Conservation (phyloP, 2,797 vertebrate species). For the Gymnothorax reevesii region DNA sequence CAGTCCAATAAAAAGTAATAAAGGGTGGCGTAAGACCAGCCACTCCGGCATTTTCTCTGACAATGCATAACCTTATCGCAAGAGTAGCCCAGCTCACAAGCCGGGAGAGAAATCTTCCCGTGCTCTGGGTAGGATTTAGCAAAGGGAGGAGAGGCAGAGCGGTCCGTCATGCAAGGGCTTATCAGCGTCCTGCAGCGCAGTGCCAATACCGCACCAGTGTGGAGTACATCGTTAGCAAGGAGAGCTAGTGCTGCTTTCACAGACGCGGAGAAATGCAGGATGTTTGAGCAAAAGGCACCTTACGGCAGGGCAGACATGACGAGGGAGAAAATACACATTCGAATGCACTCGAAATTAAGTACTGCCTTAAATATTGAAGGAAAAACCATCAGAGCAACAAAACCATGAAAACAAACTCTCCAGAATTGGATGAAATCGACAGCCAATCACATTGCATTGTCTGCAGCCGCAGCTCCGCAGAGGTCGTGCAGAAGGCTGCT, state of each 20-base stretch:
- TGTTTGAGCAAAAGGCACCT: background rate
- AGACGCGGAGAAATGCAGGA: background rate
- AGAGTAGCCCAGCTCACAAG: background rate
- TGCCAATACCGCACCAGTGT: background rate
- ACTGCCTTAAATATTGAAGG: background rate
- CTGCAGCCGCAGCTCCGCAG: no score
- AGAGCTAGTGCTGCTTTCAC: background rate
- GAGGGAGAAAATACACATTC: no score
- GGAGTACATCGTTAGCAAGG: background rate
- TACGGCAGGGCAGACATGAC: background rate
- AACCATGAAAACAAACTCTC: background rate
- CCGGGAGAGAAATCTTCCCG: slow-evolving; percentile 39
- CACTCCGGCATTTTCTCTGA: slow-evolving; percentile 27
- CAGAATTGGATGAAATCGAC: background rate
- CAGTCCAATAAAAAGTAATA: background rate
- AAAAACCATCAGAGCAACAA: background rate
- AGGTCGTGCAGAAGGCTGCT: background rate
- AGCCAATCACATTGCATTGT: no score
- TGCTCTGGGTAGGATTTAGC: slow-evolving; percentile 47
- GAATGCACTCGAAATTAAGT: background rate
- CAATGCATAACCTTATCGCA: slow-evolving; percentile 36
- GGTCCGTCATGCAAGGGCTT: slow-evolving; percentile 27
- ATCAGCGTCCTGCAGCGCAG: slow-evolving; percentile 28
- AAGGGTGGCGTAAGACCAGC: slow-evolving; percentile 14
- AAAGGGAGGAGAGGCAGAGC: slow-evolving; percentile 8